Evolutionary conservation across 2,113 vertebrate species (phyloP), one percentile per base, ranked within the genome.

Genomic region (Panthera tigris): DNA sequence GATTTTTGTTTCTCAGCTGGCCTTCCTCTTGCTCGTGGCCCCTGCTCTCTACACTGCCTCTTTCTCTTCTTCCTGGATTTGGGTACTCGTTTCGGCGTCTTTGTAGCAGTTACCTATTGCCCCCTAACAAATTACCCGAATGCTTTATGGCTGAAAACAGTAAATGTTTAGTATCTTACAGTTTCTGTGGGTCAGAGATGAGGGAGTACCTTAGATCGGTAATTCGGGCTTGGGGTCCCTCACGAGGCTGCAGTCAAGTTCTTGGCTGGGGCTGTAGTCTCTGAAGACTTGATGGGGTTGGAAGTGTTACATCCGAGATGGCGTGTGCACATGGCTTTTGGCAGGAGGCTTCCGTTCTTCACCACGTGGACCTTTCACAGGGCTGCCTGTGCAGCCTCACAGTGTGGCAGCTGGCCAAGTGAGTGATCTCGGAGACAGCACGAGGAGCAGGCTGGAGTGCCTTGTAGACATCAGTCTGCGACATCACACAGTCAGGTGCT

Each of bases 271-370:
- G 29, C 57, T 31, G 3, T 23, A 23, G 57, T 5, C 52, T 18
- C 36, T 50, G 63, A 18, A 83, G 41, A 15, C 78, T 73, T 41
- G n/a, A 11, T 5, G 0, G 50, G 19, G 71, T 52, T 45, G 1
- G 4, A n/a, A 50, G 29, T 15, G 73, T 41, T 25, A 41, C 11
- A 9, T 13, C 69, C 55, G 52, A 12, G 21, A 11, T 79, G 79
- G n/a, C 0, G 0, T 7, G 1, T 16, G 5, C 12, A 7, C 7
- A 1, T 33, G 39, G 84, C 68, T 36, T 16, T n/a, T 2, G 71
- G 39, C 18, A 9, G 55, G 55, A 63, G 50, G 31, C 39, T 36
- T 63, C 48, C 2, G 29, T 36, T 61, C 79, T 27, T 86, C 18
- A 36, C 50, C 6, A 0, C 0, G 4, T 19, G 52, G 61, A 31